These are phyloP conservation scores for Eristalis intricaria DNA, from an alignment of 2,888 invertebrate species.

Conservation along the genomic window DNA sequence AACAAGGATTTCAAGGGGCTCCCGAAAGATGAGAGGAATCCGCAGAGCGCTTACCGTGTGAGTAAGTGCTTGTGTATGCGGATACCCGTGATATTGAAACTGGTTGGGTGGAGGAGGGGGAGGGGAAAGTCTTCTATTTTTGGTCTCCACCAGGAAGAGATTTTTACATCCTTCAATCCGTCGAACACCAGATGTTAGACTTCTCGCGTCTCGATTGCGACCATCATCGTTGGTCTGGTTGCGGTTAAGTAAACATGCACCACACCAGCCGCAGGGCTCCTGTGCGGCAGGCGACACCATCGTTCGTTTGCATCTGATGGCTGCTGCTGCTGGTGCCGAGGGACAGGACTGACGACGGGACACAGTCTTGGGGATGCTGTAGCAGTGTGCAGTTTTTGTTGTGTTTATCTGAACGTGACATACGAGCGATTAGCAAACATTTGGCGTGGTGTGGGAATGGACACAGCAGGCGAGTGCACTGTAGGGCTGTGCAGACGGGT, in stretches of 20 bases:
- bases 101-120: background rate
- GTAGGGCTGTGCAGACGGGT: constrained; percentile 11
- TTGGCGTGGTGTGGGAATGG: constrained; percentile 12
- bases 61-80: background rate
- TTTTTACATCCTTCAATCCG: constrained; percentile 39
- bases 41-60: constrained; percentile 19
- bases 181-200: constrained; percentile 43
- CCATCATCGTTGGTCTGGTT: background rate
- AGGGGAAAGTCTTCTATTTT: constrained; percentile 23
- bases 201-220: constrained; percentile 5
- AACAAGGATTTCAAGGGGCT: constrained; percentile 42
- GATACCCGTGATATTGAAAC: constrained; percentile 16
- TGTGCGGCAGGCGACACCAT: constrained; percentile 28
- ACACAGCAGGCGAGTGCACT: no score
- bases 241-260: constrained; percentile 44
- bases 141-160: constrained; percentile 15
- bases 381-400: background rate
- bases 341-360: background rate
- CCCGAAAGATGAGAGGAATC: background rate
- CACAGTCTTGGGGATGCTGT: constrained; percentile 19
- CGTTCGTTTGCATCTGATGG: constrained; percentile 12
- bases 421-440: constrained; percentile 63
- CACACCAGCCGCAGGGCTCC: background rate
- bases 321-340: background rate
- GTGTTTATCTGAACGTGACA: constrained; percentile 63